These are phyloP conservation scores for Drosophila koepferae DNA, from an alignment of 2,888 invertebrate genomes.

Conservation along the genomic window DNA sequence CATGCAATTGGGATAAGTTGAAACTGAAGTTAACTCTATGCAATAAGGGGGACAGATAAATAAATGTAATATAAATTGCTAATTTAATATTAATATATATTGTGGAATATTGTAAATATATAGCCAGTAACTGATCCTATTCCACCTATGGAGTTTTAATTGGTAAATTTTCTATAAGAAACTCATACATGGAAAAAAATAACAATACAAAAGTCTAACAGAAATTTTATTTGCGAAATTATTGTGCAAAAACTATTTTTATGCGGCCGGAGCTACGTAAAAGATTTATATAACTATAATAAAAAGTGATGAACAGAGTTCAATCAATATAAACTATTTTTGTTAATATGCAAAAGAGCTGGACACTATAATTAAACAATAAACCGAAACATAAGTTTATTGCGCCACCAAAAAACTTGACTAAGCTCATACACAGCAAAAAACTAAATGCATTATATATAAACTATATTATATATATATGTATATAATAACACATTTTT, in stretches of 20 bases:
- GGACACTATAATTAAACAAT: conserved; percentile 52
- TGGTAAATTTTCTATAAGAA: neutral
- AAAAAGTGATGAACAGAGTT: neutral
- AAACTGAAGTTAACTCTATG: neutral
- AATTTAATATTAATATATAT: neutral
- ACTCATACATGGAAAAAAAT: neutral
- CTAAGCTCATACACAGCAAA: conserved; percentile 33
- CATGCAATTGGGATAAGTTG: conserved; percentile 62
- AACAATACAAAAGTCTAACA: neutral
- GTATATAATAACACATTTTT: conserved; percentile 18
- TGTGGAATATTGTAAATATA: neutral
- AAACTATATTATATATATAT: conserved; percentile 9
- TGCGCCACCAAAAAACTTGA: conserved; percentile 58
- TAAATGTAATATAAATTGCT: conserved; percentile 28
- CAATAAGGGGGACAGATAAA: neutral
- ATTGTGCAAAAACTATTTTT: neutral
- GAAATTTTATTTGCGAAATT: neutral
- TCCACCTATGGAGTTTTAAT: neutral
- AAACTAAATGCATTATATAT: conserved; percentile 3
- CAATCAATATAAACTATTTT: conserved; percentile 10
- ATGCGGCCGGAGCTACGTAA: no score
- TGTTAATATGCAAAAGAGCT: conserved; percentile 14
- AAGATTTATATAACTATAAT: neutral
- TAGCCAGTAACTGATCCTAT: neutral
- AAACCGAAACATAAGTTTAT: conserved; percentile 51